Evolutionary conservation across 2,113 vertebrate species (phyloP), one percentile per base, ranked within the genome.

Genomic region (Periophthalmus modestus): DNA sequence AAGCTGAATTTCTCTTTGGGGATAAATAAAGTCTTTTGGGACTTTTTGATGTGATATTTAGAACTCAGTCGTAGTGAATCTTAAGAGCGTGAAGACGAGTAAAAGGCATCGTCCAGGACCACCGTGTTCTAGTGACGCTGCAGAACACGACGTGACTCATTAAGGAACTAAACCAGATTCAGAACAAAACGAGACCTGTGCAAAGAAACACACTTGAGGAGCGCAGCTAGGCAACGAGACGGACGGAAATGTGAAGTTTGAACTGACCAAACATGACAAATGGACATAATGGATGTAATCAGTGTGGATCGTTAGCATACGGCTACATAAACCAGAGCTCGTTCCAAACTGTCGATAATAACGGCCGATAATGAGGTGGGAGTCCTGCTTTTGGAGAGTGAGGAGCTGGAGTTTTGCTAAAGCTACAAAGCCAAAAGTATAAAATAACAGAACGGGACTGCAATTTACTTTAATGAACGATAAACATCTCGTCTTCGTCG

Each of bases 131-230:
- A 19, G 52, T 54, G 69, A 63, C 73, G 67, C 48, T 66, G 52
- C 28, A 58, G 19, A 73, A 66, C 12, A 68, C 36, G 62, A 4
- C 52, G 39, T 89, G 82, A 91, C 55, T 90, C 87, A 89, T 79
- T 72, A 75, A 23, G 24, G 52, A 39, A 71, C 18, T 72, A 70
- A 2, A 58, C 7, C 2, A 24, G 66, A 71, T 73, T 79, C 47
- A 67, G 58, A 81, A 68, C 33, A 54, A 50, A n/a, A 63, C 11
- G 21, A 36, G 71, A n/a, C 43, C 57, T 34, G 65, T 57, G 36
- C 68, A 72, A 46, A 33, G 68, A 39, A 5, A 36, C 24, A 36
- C 43, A 54, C 24, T 28, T 5, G 1, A 4, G 7, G 63, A n/a
- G 19, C 7, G 19, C 16, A 47, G 50, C 69, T 54, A 19, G 43